phyloP scores from a whole-genome alignment of 2,888 invertebrate species.

The Tachina grossa region DNA sequence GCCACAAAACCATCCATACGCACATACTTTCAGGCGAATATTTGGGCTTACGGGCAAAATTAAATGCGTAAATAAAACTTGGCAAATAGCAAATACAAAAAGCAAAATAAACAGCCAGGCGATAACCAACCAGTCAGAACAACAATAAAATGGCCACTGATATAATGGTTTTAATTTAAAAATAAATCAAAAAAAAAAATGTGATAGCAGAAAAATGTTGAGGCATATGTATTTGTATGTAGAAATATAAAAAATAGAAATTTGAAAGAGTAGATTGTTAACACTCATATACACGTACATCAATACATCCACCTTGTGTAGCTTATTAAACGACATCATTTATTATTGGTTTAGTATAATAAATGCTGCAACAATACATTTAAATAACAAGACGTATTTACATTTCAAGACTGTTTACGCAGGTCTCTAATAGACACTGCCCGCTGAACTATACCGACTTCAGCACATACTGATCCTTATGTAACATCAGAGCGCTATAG shows the following conservation, averaged over 20 bases:
- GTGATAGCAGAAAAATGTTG: background rate
- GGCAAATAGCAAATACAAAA: conserved; percentile 59
- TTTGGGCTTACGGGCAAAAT: conserved; percentile 55
- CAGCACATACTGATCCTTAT: no score
- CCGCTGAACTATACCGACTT: no score
- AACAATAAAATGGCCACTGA: conserved; percentile 50
- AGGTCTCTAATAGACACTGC: no score
- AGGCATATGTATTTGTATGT: conserved; percentile 11
- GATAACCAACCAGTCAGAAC: background rate
- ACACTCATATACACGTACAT: no score
- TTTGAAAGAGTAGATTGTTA: conserved; percentile 8
- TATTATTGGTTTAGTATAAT: no score
- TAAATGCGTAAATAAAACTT: conserved; percentile 70
- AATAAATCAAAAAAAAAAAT: conserved; percentile 11
- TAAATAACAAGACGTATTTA: no score
- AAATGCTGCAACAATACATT: no score
- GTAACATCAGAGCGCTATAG: no score
- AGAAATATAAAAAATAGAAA: background rate
- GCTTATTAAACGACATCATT: no score
- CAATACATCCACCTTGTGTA: no score
- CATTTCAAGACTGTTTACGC: no score
- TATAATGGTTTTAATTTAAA: conserved; percentile 58
- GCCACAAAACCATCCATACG: conserved; percentile 16
- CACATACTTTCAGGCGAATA: conserved; percentile 32
- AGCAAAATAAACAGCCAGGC: background rate